These are phyloP conservation scores for Rhingia rostrata DNA, from an alignment of 2,888 invertebrate genomes.

Conservation along the genomic window DNA sequence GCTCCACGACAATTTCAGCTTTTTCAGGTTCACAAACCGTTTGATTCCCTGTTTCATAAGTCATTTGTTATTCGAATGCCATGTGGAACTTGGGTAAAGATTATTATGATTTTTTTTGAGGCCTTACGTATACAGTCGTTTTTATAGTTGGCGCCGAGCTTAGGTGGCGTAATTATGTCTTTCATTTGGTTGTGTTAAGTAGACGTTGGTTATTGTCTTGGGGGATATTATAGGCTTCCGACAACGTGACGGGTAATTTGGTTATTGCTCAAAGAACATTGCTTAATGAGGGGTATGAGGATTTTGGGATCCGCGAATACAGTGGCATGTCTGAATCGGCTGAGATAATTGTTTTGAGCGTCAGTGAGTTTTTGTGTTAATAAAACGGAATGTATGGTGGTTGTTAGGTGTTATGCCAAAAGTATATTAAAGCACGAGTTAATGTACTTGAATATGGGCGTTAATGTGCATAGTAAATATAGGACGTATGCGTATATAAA, in stretches of 20 bases:
- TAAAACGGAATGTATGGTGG: conserved; percentile 28
- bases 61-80: conserved; percentile 52
- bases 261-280: conserved; percentile 58
- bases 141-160: conserved; percentile 62
- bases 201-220: conserved; percentile 55
- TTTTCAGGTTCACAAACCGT: conserved; percentile 57
- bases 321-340: conserved; percentile 37
- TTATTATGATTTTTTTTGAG: conserved; percentile 1
- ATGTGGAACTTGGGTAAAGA: conserved; percentile 47
- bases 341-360: conserved; percentile 51
- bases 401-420: conserved; percentile 22
- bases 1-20: conserved; percentile 57
- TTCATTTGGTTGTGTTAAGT: conserved; percentile 62
- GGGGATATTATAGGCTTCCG: conserved; percentile 22
- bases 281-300: conserved; percentile 58
- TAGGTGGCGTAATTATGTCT: conserved; percentile 65
- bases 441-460: conserved; percentile 11
- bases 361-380: conserved; percentile 31
- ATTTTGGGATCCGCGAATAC: conserved; percentile 49
- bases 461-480: conserved; percentile 9
- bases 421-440: conserved; percentile 3
- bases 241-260: conserved; percentile 50
- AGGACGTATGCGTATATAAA: too few relatives aligned
- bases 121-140: conserved; percentile 23
- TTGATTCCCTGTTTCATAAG: conserved; percentile 56